phyloP scores from a whole-genome alignment of 2,888 invertebrate species.

The Leuctra nigra region DNA sequence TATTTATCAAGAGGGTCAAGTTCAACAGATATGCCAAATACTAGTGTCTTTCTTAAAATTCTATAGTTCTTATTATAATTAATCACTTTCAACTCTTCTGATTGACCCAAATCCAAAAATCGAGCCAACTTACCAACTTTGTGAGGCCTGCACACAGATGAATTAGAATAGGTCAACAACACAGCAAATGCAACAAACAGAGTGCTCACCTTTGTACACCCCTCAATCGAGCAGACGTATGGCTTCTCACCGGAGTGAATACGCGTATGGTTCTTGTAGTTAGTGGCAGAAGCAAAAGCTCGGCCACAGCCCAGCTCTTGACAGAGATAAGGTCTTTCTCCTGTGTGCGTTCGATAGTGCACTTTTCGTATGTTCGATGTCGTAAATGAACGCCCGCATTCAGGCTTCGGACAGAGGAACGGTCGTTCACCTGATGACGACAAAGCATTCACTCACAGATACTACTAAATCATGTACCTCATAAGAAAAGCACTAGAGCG shows the following conservation, averaged over 20 bases:
- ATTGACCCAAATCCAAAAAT: too few species aligned
- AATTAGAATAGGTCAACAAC: too few species aligned
- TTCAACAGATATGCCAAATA: too few species aligned
- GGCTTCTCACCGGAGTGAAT: conserved; percentile 65
- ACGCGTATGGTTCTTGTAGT: conserved; percentile 60
- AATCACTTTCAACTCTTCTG: too few species aligned
- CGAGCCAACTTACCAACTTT: too few species aligned
- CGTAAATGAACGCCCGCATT: conserved; percentile 58
- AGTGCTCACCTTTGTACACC: conserved; percentile 1
- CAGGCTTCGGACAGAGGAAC: conserved; percentile 37
- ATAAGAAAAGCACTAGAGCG: too few species aligned
- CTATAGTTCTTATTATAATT: too few species aligned
- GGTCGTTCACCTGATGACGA: conserved; percentile 35
- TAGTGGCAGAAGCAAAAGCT: conserved; percentile 60
- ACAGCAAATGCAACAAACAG: too few species aligned
- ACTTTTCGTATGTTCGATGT: conserved; percentile 62
- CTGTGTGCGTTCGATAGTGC: conserved; percentile 60
- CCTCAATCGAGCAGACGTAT: conserved; percentile 45
- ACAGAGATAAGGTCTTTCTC: conserved; percentile 58
- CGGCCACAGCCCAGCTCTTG: conserved; percentile 50
- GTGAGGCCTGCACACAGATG: too few species aligned
- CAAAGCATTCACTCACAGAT: neutral
- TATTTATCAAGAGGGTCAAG: too few species aligned
- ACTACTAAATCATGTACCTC: neutral
- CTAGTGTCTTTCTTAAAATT: too few species aligned